Conservation (phyloP, 2,113 vertebrate genomes). For the Gobio gobio region DNA sequence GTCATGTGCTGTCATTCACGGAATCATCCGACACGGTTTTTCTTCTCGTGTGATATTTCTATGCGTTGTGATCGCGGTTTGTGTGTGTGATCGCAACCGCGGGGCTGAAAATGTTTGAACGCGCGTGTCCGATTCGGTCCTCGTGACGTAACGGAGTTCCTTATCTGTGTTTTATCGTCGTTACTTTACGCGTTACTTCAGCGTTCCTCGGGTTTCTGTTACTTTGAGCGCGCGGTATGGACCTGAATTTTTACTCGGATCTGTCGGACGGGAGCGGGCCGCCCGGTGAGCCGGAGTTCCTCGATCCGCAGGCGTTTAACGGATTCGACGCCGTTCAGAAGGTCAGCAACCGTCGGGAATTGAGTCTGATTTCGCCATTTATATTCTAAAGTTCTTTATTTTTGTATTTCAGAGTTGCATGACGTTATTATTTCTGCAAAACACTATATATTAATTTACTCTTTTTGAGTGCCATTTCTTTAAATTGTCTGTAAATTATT, state of each 20-base stretch:
- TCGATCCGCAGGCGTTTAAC: conserved; percentile 78
- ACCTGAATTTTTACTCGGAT: conserved; percentile 80
- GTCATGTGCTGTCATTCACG: background rate
- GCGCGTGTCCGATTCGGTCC: background rate
- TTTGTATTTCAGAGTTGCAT: no score
- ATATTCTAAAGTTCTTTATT: no score
- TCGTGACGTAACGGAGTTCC: background rate
- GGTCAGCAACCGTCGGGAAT: conserved; percentile 57
- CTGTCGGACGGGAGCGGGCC: conserved; percentile 74
- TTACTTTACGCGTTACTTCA: no score
- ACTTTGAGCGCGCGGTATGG: conserved; percentile 66
- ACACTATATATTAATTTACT: no score
- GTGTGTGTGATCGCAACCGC: background rate
- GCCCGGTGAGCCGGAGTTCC: conserved; percentile 72
- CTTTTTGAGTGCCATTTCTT: no score
- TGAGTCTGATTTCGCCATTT: no score
- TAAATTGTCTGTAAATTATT: no score
- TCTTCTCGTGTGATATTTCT: no score
- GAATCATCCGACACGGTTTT: background rate
- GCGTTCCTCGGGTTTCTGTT: background rate
- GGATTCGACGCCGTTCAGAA: conserved; percentile 78
- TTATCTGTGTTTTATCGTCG: background rate
- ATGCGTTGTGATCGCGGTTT: no score
- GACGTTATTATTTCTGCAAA: no score
- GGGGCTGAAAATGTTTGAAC: background rate